Conservation (phyloP, 2,113 vertebrate genomes). For the Sakesphorus luctuosus region DNA sequence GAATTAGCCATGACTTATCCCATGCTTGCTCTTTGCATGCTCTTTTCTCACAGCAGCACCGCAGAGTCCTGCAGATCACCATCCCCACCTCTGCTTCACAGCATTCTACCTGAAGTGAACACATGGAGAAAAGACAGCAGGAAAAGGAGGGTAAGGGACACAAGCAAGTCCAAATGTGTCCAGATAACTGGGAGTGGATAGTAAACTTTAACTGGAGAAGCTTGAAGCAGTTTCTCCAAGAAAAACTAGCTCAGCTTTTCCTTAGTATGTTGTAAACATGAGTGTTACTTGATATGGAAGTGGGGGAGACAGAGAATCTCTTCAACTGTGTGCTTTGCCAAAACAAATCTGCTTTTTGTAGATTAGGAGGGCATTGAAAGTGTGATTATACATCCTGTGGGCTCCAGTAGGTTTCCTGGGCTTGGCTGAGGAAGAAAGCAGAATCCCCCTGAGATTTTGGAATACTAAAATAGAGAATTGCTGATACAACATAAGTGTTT, state of each 20-base stretch:
- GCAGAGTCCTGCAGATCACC: rapidly evolving
- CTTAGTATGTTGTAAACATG: neutral
- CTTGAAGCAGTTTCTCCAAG: neutral
- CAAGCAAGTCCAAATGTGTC: neutral
- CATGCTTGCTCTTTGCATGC: neutral
- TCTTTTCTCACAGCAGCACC: neutral
- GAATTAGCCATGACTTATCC: neutral
- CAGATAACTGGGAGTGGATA: neutral
- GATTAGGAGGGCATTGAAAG: slow-evolving; percentile 21
- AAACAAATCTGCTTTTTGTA: slow-evolving; percentile 8
- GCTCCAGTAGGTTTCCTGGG: neutral
- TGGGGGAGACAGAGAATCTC: neutral
- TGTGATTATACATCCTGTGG: neutral
- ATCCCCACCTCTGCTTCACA: rapidly evolving
- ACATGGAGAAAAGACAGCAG: neutral
- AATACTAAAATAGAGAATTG: neutral
- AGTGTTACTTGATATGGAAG: neutral
- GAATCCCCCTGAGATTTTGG: neutral
- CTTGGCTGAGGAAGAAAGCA: slow-evolving; percentile 27
- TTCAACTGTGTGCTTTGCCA: neutral
- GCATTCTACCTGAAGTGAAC: neutral
- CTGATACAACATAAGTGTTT: neutral
- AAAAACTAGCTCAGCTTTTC: neutral
- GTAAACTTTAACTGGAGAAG: neutral
- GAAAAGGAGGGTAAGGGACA: neutral